Conservation (phyloP, 2,888 invertebrate genomes). For the Fragum whitleyi region DNA sequence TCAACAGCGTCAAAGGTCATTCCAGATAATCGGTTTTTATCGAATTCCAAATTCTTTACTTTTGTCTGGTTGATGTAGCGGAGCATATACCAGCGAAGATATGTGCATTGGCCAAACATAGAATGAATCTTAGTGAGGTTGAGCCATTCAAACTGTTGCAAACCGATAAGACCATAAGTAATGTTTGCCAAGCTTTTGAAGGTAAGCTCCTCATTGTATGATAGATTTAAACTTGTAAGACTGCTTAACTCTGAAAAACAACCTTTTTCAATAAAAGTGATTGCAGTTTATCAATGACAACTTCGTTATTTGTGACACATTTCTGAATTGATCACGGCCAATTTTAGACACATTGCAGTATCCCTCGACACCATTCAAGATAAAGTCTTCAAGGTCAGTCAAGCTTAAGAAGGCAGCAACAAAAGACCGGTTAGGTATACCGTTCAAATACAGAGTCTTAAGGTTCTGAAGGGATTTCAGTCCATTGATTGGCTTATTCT, state of each 20-base stretch:
- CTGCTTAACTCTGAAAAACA: not conserved
- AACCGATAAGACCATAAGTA: not conserved
- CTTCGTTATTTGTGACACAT: not conserved
- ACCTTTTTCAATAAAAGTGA: not conserved
- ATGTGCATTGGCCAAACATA: constrained; percentile 7
- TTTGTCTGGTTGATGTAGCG: constrained; percentile 1
- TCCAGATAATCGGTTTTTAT: not conserved
- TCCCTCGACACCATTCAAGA: not conserved
- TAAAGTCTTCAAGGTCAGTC: not conserved
- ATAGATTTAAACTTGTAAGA: constrained; percentile 1
- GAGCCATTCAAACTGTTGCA: not conserved
- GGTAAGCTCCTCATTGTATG: not conserved
- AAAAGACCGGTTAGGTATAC: not conserved
- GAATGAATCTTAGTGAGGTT: not conserved
- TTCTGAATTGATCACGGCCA: not conserved
- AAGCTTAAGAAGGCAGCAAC: not conserved
- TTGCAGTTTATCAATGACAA: not conserved
- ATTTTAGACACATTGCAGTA: not conserved
- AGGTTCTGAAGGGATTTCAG: too few relatives aligned
- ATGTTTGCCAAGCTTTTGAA: not conserved
- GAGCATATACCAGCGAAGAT: not conserved
- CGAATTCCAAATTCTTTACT: not conserved
- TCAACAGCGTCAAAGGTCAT: not conserved
- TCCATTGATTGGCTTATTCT: not conserved
- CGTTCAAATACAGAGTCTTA: not conserved